These are phyloP conservation scores for Australoheros scitulus DNA, from an alignment of 2,113 vertebrate genomes.

Conservation along the genomic window DNA sequence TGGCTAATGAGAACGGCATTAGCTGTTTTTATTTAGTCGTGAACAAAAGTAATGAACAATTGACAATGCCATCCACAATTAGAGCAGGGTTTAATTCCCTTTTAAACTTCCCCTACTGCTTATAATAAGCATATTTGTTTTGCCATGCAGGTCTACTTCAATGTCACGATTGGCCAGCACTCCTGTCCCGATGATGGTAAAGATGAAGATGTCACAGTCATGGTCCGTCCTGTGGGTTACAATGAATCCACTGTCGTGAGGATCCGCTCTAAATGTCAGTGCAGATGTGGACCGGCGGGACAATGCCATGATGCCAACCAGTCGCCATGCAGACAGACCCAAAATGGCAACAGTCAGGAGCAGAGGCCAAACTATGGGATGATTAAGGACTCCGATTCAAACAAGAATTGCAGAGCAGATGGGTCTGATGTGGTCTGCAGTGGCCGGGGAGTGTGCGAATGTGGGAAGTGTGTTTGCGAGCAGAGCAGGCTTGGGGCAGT, in stretches of 20 bases:
- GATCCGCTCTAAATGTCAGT: slow-evolving; percentile 84
- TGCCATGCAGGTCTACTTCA: slow-evolving; percentile 87
- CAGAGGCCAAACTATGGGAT: neutral
- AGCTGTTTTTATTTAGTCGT: neutral
- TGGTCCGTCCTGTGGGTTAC: slow-evolving; percentile 91
- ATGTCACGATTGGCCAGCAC: slow-evolving; percentile 86
- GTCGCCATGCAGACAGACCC: slow-evolving; percentile 56
- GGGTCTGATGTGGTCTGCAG: slow-evolving; percentile 85
- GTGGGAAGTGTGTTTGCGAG: slow-evolving; percentile 90
- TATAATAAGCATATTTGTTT: neutral
- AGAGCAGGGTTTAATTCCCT: neutral
- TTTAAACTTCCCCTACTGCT: neutral
- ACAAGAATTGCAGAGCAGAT: slow-evolving; percentile 70
- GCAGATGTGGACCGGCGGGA: slow-evolving; percentile 75
- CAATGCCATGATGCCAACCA: slow-evolving; percentile 79
- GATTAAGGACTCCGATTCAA: slow-evolving; percentile 29
- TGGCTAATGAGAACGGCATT: neutral
- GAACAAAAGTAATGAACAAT: neutral
- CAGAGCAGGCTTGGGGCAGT: slow-evolving; percentile 86
- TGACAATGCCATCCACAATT: neutral
- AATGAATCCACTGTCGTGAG: slow-evolving; percentile 88
- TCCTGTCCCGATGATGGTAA: slow-evolving; percentile 78
- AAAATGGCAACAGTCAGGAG: slow-evolving; percentile 3
- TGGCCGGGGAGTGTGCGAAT: slow-evolving; percentile 87
- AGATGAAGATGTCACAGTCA: slow-evolving; percentile 79